These are phyloP conservation scores for Holacanthella duospinosa DNA, from an alignment of 2,888 invertebrate species.

Conservation along the genomic window DNA sequence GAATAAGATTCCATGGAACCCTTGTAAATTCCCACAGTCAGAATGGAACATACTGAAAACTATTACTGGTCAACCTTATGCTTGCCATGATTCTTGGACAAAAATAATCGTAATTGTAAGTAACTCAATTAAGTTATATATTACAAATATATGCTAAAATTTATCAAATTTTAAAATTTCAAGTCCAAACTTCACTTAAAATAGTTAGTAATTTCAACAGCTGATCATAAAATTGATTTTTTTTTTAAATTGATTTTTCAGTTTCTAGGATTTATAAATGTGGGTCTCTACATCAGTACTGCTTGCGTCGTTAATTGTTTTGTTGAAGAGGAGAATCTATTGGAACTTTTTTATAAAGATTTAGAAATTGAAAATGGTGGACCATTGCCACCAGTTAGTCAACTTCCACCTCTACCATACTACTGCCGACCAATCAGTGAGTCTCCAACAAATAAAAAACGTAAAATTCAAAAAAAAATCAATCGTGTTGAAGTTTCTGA, in stretches of 20 bases:
- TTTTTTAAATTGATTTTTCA: background rate
- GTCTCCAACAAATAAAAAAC: background rate
- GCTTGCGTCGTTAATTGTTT: background rate
- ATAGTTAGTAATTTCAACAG: too few species aligned
- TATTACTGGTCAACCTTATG: background rate
- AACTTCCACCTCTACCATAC: background rate
- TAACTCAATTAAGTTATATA: background rate
- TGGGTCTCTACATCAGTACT: background rate
- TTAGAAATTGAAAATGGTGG: background rate
- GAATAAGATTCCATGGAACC: background rate
- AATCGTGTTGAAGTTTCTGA: background rate
- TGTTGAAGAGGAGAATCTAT: background rate
- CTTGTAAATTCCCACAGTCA: background rate
- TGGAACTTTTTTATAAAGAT: background rate
- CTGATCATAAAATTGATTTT: too few species aligned
- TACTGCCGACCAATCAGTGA: background rate
- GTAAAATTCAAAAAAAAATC: background rate
- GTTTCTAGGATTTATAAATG: background rate
- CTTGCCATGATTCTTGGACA: background rate
- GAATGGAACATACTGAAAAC: background rate
- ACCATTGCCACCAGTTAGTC: background rate
- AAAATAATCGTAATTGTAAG: background rate
- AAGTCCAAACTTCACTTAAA: too few species aligned
- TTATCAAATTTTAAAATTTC: too few species aligned
- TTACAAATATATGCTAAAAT: background rate